These are phyloP conservation scores for Apis laboriosa DNA, from an alignment of 1,140 invertebrate species.

Conservation along the genomic window DNA sequence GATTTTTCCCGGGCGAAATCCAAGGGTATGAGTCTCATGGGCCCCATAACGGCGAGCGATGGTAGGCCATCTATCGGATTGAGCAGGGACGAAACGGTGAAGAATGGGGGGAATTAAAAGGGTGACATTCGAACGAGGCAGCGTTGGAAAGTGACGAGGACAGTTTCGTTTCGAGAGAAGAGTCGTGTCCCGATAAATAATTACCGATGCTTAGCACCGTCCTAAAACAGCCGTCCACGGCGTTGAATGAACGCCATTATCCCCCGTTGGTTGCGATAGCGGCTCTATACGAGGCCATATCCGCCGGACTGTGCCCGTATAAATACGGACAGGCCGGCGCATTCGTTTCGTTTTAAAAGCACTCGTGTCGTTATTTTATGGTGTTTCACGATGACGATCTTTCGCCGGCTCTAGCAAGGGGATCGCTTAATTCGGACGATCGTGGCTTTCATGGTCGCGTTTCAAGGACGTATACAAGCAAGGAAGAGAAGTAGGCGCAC, in stretches of 20 bases:
- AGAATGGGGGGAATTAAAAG: constrained; percentile 21
- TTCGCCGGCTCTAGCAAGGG: not conserved
- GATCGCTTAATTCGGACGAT: constrained; percentile 37
- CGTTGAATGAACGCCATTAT: constrained; percentile 55
- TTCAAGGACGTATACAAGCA: not conserved
- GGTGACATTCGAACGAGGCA: not conserved
- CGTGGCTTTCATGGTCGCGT: no score
- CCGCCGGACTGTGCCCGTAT: constrained; percentile 56
- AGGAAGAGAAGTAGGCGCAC: not conserved
- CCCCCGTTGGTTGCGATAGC: constrained; percentile 33
- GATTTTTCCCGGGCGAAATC: not conserved
- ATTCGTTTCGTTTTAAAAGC: constrained; percentile 41
- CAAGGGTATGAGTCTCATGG: not conserved
- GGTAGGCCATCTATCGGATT: not conserved
- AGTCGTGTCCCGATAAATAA: constrained; percentile 48
- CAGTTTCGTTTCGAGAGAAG: constrained; percentile 23
- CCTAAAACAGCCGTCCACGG: constrained; percentile 33
- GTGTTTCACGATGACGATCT: constrained; percentile 29
- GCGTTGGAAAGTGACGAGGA: constrained; percentile 20
- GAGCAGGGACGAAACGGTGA: constrained; percentile 1
- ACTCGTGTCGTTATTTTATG: constrained; percentile 25
- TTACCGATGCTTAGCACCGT: constrained; percentile 38
- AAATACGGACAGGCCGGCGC: constrained; percentile 51
- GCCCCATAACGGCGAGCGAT: not conserved
- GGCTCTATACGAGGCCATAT: constrained; percentile 59